Base-by-base conservation (phyloP, 2,888 invertebrate genomes). In the Aelia acuminata region DNA sequence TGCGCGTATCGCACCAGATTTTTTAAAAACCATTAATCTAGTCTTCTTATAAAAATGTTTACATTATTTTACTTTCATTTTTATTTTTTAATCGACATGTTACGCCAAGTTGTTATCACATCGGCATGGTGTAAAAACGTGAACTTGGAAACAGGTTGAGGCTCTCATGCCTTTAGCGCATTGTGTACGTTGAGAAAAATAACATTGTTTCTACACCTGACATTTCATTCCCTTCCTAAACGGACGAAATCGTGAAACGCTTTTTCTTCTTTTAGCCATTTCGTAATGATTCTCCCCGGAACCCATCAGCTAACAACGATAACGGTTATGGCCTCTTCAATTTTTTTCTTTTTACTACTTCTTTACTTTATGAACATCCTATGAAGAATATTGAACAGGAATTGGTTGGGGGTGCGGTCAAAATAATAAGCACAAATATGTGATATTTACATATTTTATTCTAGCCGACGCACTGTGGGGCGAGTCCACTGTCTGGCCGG, bases 231-330 rank as follows among this genome's bases (percentile, higher is more conserved):
- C 18, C 5, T 31, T 31, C 63, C 15, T 63, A 63, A 63, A 63
- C 18, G 63, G 63, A 63, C 63, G 63, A 31, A 63, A 63, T 63
- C 63, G 63, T 63, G 63, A 63, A 63, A 31, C 15, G 63, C 15
- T 63, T 63, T 53, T 57, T 26, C 57, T 26, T 11, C 31, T 63
- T 31, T 31, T 63, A 18, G 20, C 63, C 3, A 31, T 63, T 63
- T 63, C 63, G 63, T 31, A 63, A 63, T 57, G 57, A 31, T 18
- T 31, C 1, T 63, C 0, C 63, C 31, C 31, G 5, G 3, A 18
- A 63, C 31, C n/a, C 31, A 63, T 63, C 31, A 31, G 31, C 15
- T 18, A 26, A 10, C 57, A 13, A 1, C 26, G 13, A 57, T 57
- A 13, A 13, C 8, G 22, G 22, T 50, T 22, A 4, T n/a, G 4